Conservation (phyloP, 2,113 vertebrate genomes). For the Strix aluco region DNA sequence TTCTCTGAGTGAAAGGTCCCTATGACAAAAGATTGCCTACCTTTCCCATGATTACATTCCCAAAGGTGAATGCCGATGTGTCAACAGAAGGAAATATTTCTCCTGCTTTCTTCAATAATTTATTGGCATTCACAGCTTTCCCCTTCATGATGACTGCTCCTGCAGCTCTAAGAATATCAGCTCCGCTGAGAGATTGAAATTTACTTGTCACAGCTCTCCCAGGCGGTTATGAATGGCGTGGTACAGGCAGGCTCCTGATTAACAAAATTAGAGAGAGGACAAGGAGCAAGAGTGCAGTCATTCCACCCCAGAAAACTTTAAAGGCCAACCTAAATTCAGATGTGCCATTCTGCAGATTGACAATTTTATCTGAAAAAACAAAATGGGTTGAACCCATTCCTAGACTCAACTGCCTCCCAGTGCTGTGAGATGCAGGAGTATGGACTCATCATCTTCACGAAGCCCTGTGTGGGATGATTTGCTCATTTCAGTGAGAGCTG, state of each 20-base stretch:
- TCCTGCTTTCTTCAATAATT: slow-evolving; percentile 69
- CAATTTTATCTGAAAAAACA: neutral
- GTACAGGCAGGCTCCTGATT: neutral
- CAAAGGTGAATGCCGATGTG: slow-evolving; percentile 65
- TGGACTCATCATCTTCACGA: neutral
- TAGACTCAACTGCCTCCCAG: neutral
- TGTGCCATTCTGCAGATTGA: neutral
- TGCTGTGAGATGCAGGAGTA: neutral
- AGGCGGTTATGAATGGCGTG: neutral
- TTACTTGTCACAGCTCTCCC: slow-evolving; percentile 51
- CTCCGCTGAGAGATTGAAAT: slow-evolving; percentile 51
- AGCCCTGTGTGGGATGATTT: neutral
- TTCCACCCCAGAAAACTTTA: neutral
- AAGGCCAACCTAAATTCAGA: neutral
- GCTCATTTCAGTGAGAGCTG: neutral
- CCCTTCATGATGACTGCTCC: slow-evolving; percentile 63
- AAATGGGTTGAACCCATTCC: neutral
- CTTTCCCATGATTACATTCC: slow-evolving; percentile 65
- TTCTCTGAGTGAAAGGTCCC: slow-evolving; percentile 14
- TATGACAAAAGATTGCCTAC: slow-evolving; percentile 65
- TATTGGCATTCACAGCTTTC: slow-evolving; percentile 59
- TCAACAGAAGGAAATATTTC: slow-evolving; percentile 70
- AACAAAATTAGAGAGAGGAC: slow-evolving; percentile 13
- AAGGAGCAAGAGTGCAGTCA: neutral
- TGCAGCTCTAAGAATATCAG: slow-evolving; percentile 61